phyloP scores from a whole-genome alignment of 2,797 vertebrate species.

The Coracias cyanogaster region DNA sequence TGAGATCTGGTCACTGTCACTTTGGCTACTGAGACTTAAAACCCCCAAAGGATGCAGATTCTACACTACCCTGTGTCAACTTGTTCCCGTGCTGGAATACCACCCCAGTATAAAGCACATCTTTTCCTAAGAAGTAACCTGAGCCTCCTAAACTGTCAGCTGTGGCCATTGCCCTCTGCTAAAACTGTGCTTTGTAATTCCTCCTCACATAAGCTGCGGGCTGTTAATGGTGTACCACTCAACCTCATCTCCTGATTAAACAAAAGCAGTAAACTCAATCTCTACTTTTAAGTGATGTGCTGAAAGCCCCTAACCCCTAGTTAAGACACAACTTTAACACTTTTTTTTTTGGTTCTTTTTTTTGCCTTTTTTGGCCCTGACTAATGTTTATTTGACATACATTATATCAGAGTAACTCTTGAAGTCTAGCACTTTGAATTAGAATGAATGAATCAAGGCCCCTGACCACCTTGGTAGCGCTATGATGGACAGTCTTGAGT shows the following conservation, averaged over 20 bases:
- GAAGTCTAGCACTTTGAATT: not conserved
- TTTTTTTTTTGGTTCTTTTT: not conserved
- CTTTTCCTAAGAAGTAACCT: not conserved
- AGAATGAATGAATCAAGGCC: not conserved
- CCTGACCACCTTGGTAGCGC: not conserved
- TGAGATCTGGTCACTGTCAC: not conserved
- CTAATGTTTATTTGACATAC: not conserved
- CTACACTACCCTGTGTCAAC: too few species aligned
- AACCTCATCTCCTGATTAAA: not conserved
- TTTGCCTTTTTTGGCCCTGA: not conserved
- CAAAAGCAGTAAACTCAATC: not conserved
- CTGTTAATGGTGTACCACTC: not conserved
- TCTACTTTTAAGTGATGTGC: not conserved
- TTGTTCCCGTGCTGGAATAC: fast-evolving
- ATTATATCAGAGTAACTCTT: not conserved
- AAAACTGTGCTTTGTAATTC: not conserved
- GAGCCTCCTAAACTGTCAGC: not conserved
- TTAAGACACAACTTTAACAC: not conserved
- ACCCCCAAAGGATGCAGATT: not conserved
- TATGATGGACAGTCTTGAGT: too few species aligned
- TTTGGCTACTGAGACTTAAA: not conserved
- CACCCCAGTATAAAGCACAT: not conserved
- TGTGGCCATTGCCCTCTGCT: not conserved
- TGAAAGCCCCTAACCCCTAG: not conserved
- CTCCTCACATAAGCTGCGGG: not conserved